Base-by-base conservation (phyloP, 2,113 vertebrate species). In the Poicephalus meyeri region DNA sequence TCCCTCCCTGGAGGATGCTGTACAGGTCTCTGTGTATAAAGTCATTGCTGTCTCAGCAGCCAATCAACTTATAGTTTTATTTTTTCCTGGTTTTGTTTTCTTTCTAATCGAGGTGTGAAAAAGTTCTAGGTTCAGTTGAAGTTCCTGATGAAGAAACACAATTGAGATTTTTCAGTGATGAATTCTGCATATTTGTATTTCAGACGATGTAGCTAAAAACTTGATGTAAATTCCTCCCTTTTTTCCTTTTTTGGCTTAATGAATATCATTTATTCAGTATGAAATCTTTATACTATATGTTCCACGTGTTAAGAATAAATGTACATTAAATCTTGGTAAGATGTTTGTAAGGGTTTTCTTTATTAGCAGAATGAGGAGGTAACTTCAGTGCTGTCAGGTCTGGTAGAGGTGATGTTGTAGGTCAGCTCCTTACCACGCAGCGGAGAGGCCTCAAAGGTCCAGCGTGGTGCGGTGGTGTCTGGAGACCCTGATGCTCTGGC, bases 201-300 rank as follows among this genome's bases (percentile, higher is more conserved):
- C 99, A 99, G 98, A 99, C 99, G 98, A 99, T 99, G 99, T 99
- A 99, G 99, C 99, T 99, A 99, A 99, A 98, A 98, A 99, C 98
- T 99, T 99, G 99, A 99, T 99, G 99, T 99, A 99, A 99, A 99
- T 99, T 99, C 98, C 99, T 99, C 98, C 98, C 98, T 99, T 98
- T 98, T 98, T 99, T 98, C 98, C 98, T 98, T 99, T 99, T 99
- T 99, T 99, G 99, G 99, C 99, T 99, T 99, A 99, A 99, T 99
- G 99, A 99, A 99, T 99, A 99, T 99, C 99, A 99, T 99, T 99
- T 99, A 99, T 99, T 99, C 99, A 99, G 99, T 99, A 99, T 99
- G 99, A 99, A 99, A 99, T 99, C 99, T 99, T 99, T 99, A 99
- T 99, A 99, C 99, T 99, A 99, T 99, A 99, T 99, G 99, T 99